A percentile compares a stretch with the other conserved stretches of the same genome.
phyloP scores from a whole-genome alignment of 2,888 invertebrate species.

The Psylliodes chrysocephalus region DNA sequence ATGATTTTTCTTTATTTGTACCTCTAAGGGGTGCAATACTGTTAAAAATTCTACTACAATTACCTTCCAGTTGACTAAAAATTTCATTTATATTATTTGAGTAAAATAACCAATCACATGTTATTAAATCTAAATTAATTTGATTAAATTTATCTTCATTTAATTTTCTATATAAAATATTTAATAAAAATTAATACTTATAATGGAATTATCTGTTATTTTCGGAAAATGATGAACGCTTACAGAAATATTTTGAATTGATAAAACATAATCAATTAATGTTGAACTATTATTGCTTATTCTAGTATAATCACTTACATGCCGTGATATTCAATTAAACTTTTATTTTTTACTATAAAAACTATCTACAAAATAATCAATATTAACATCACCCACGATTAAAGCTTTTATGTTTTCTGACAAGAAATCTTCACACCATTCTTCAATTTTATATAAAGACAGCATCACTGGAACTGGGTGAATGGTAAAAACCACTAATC shows the following conservation, averaged over 20 bases:
- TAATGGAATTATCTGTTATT: neutral
- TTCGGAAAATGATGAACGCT: neutral
- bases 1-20: neutral
- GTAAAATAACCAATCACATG: constrained; percentile 8
- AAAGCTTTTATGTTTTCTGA: too few relatives aligned
- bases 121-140: constrained; percentile 15
- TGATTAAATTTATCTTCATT: constrained; percentile 9
- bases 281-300: neutral
- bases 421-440: too few relatives aligned
- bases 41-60: constrained; percentile 16
- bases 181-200: too few relatives aligned
- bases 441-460: too few relatives aligned
- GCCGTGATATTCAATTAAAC: neutral
- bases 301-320: constrained; percentile 2
- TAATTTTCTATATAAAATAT: neutral
- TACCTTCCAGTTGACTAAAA: constrained; percentile 2
- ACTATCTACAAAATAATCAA: neutral
- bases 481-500: too few relatives aligned
- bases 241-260: neutral
- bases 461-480: too few relatives aligned
- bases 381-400: too few relatives aligned
- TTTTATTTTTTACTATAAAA: constrained; percentile 9
- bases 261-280: constrained; percentile 9
- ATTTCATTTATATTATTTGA: constrained; percentile 15
- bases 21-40: neutral